A percentile compares a stretch with the other conserved stretches of the same genome.
Evolutionary conservation across 2,113 vertebrate genomes (phyloP).

Genomic region (Azemiops feae): DNA sequence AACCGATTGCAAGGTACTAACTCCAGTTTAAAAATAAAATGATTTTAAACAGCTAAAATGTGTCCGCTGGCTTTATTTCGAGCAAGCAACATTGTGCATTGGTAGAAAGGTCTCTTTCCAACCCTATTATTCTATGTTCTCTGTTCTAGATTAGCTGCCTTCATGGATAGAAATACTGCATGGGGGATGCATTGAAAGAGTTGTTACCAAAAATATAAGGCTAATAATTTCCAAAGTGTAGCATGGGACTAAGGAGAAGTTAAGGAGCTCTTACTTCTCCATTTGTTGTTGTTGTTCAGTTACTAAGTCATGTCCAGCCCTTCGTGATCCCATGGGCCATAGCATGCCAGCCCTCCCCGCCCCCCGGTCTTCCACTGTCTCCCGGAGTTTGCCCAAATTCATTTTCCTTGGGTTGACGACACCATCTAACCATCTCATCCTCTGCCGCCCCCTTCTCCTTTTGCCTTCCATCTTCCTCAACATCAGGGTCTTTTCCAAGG

Average conservation of each 20-base stretch:
- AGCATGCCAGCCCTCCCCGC: background rate
- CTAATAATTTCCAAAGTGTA: background rate
- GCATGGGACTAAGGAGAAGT: background rate
- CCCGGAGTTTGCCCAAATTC: background rate
- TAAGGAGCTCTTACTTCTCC: background rate
- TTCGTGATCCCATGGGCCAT: background rate
- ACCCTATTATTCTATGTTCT: background rate
- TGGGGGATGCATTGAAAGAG: background rate
- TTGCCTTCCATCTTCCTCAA: background rate
- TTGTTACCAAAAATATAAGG: background rate
- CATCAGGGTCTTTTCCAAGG: background rate
- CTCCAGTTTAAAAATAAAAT: background rate
- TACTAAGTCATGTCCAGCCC: background rate
- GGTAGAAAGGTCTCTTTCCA: background rate
- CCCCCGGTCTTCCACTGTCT: background rate
- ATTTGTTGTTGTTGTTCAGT: background rate
- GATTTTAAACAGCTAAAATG: background rate
- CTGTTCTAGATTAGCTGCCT: background rate
- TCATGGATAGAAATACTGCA: background rate
- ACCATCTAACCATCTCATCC: background rate
- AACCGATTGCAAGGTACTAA: background rate
- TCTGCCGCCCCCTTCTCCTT: background rate
- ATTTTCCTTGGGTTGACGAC: background rate
- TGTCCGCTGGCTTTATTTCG: background rate
- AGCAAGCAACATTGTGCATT: background rate